These are phyloP conservation scores for Calephelis virginiensis DNA, from an alignment of 1,140 invertebrate genomes.

Conservation along the genomic window DNA sequence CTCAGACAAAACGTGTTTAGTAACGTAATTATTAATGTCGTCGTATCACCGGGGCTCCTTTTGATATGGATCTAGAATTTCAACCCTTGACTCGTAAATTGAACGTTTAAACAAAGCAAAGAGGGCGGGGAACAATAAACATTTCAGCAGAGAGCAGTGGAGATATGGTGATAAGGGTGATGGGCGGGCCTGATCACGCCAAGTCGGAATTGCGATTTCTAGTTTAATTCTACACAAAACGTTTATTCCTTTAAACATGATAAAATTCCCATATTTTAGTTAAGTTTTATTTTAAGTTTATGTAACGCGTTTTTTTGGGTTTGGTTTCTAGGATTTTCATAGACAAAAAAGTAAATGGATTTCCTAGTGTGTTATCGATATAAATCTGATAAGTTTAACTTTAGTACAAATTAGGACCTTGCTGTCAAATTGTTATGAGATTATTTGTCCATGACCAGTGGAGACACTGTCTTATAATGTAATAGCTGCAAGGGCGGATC, in stretches of 20 bases:
- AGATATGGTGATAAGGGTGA: constrained; percentile 13
- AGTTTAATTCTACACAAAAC: neutral
- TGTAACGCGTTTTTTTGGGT: too few species aligned
- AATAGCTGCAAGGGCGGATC: too few species aligned
- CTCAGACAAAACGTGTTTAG: neutral
- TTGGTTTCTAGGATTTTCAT: too few species aligned
- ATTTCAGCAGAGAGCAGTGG: constrained; percentile 12
- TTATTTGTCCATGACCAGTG: too few species aligned
- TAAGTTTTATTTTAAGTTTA: too few species aligned
- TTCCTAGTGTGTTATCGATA: too few species aligned
- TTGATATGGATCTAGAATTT: constrained; percentile 12
- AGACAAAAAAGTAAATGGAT: too few species aligned
- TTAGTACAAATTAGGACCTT: too few species aligned
- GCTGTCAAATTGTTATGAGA: too few species aligned
- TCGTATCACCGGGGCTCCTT: neutral
- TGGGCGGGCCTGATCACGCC: constrained; percentile 7
- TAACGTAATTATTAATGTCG: neutral
- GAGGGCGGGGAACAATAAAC: constrained; percentile 17
- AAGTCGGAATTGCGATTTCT: constrained; percentile 12
- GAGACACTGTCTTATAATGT: too few species aligned
- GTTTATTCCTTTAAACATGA: neutral
- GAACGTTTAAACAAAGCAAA: constrained; percentile 17
- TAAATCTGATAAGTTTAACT: too few species aligned
- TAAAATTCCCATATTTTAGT: too few species aligned
- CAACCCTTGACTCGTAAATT: constrained; percentile 14